Percentiles rank a stretch among this genome's conserved stretches.
These are phyloP conservation scores for Catamblyrhynchus diadema DNA, from an alignment of 2,797 vertebrate species.

Conservation along the genomic window DNA sequence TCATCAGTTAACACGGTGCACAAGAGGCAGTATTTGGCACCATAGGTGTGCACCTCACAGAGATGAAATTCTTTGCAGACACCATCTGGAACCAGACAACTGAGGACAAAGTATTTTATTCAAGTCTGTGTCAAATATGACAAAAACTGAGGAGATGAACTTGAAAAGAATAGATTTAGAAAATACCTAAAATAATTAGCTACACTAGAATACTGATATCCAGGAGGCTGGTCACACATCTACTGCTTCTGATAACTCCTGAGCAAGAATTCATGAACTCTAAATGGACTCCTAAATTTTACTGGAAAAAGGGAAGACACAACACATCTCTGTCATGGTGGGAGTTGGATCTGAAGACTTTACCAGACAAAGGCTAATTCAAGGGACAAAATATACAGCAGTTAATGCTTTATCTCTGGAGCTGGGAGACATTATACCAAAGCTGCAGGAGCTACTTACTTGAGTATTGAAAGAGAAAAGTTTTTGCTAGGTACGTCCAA, in stretches of 20 bases:
- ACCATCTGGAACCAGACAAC: not conserved
- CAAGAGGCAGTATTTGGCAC: not conserved
- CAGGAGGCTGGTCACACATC: not conserved
- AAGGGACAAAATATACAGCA: not conserved
- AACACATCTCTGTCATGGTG: not conserved
- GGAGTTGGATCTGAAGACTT: not conserved
- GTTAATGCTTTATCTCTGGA: not conserved
- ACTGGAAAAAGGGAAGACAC: not conserved
- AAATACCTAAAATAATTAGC: not conserved
- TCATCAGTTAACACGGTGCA: not conserved
- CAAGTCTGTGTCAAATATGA: not conserved
- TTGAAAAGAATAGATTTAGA: not conserved
- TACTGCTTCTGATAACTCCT: not conserved
- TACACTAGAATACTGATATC: not conserved
- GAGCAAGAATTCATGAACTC: not conserved
- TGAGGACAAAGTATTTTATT: not conserved
- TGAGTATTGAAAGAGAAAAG: not conserved
- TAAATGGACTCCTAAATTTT: not conserved
- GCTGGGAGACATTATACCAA: not conserved
- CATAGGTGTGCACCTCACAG: rapidly evolving
- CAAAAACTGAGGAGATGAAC: not conserved
- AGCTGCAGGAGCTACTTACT: not conserved
- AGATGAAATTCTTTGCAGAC: not conserved
- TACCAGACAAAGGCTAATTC: not conserved
- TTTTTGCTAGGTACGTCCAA: not conserved